These are phyloP conservation scores for Urocynchramus pylzowi DNA, from an alignment of 2,113 vertebrate species.

Conservation along the genomic window DNA sequence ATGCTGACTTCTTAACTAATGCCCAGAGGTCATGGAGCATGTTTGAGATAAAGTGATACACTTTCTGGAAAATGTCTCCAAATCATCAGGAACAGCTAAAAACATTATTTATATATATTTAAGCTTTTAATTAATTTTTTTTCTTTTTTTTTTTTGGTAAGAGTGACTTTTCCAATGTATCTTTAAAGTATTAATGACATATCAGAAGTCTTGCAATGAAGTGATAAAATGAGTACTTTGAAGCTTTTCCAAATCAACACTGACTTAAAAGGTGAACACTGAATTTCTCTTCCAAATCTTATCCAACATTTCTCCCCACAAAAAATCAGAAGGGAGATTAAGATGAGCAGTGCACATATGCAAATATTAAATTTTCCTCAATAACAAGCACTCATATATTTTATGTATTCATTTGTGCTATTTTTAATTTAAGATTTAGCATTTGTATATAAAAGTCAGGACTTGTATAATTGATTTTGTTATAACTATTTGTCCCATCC, in stretches of 20 bases:
- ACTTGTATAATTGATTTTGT: neutral
- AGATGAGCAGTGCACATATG: neutral
- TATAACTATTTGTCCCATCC: neutral
- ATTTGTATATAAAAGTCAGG: neutral
- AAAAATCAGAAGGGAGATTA: neutral
- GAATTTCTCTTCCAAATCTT: neutral
- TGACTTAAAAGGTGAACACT: neutral
- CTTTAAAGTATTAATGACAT: neutral
- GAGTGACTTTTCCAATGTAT: neutral
- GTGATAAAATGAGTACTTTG: neutral
- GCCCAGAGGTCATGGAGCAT: neutral
- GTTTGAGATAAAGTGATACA: neutral
- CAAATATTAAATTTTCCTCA: neutral
- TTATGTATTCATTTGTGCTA: neutral
- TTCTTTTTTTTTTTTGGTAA: neutral
- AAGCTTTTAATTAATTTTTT: neutral
- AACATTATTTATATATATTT: neutral
- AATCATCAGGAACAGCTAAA: neutral
- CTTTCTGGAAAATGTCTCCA: neutral
- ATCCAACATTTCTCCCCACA: neutral
- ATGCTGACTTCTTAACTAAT: neutral
- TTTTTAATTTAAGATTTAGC: neutral
- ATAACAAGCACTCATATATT: neutral
- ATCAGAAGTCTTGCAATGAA: neutral
- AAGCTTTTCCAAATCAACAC: neutral